Evolutionary conservation across 1,140 invertebrate species (phyloP).

Genomic region (Meloidogyne exigua): DNA sequence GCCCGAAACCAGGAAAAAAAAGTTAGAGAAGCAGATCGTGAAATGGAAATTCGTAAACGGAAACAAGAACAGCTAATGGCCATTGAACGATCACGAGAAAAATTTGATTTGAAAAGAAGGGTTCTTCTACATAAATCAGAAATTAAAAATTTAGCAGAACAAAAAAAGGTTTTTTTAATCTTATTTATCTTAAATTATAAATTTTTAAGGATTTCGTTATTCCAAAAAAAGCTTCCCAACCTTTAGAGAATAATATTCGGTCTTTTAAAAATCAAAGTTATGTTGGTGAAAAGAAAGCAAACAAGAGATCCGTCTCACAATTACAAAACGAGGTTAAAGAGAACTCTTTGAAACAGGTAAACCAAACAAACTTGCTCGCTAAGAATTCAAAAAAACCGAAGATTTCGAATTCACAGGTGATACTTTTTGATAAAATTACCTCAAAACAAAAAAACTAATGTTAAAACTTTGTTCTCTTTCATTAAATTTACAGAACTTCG

Average conservation of each 20-base stretch:
- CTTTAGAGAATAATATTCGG: too few relatives aligned
- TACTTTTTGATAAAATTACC: too few relatives aligned
- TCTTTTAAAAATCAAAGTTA: not conserved
- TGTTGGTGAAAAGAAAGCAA: not conserved
- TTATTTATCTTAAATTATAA: not conserved
- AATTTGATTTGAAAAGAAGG: slow-evolving; percentile 32
- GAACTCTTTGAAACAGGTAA: too few relatives aligned
- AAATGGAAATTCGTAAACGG: slow-evolving; percentile 28
- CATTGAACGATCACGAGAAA: slow-evolving; percentile 25
- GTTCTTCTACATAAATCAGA: slow-evolving; percentile 12
- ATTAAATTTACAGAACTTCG: not conserved
- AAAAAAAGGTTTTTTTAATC: slow-evolving; percentile 36
- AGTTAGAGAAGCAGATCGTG: slow-evolving; percentile 38
- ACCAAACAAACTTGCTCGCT: not conserved
- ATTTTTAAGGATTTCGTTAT: too few relatives aligned
- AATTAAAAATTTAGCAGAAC: slow-evolving; percentile 9
- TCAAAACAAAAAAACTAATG: too few relatives aligned
- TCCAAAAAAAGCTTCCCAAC: too few relatives aligned
- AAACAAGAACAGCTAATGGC: slow-evolving; percentile 23
- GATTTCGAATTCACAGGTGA: not conserved
- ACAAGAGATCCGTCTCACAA: not conserved
- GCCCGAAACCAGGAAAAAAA: slow-evolving; percentile 30
- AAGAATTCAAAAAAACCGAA: not conserved
- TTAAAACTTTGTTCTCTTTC: not conserved
- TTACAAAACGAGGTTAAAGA: too few relatives aligned